Conservation (phyloP, 2,113 vertebrate species). For the Elaphurus davidianus region DNA sequence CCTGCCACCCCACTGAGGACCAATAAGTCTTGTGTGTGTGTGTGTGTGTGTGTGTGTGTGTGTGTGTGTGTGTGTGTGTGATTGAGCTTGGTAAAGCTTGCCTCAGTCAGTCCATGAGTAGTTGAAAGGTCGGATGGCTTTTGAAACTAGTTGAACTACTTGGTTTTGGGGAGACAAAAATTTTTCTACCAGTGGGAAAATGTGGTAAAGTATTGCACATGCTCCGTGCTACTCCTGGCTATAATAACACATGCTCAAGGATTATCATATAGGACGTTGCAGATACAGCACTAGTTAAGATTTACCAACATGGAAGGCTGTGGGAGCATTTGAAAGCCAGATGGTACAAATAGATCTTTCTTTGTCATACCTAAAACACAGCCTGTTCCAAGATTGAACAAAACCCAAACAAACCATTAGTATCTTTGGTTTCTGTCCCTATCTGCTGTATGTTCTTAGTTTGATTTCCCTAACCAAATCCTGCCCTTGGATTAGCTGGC, state of each 20-base stretch:
- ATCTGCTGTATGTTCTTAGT: neutral
- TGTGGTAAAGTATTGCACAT: neutral
- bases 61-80: neutral
- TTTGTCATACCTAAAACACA: conserved; percentile 59
- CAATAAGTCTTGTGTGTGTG: neutral
- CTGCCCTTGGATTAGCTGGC: neutral
- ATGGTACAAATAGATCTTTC: conserved; percentile 62
- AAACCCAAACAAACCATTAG: conserved; percentile 63
- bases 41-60: neutral
- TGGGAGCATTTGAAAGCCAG: conserved; percentile 56
- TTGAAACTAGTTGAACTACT: neutral
- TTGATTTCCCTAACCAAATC: conserved; percentile 24
- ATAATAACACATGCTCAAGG: neutral
- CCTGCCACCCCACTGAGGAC: neutral
- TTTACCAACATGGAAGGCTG: conserved; percentile 54
- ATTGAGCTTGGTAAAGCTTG: neutral
- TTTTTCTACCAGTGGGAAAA: neutral
- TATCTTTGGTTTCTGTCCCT: conserved; percentile 43
- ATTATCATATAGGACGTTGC: neutral
- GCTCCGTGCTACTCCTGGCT: neutral
- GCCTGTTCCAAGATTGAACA: conserved; percentile 45
- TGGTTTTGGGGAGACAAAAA: neutral
- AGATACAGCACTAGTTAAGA: conserved; percentile 40
- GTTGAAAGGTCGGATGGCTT: neutral
- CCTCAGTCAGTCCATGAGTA: neutral